Conservation (phyloP, 2,113 vertebrate species). For the Scolopax mira region DNA sequence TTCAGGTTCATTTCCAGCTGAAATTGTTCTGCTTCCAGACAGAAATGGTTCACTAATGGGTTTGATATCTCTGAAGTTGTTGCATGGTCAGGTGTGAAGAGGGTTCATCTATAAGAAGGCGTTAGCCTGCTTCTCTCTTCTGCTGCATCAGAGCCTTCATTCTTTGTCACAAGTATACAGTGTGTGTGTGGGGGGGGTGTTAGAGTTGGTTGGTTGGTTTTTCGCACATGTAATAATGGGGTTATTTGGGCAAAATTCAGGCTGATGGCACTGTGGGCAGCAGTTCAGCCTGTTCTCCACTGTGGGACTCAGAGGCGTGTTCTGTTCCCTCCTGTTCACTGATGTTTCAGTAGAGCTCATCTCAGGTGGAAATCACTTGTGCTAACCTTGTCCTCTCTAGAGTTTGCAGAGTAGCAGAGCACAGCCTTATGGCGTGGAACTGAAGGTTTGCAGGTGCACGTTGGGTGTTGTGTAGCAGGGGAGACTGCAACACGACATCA, state of each 20-base stretch:
- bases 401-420: background rate
- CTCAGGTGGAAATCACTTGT: background rate
- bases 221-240: background rate
- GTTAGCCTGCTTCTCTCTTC: background rate
- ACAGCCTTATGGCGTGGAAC: accelerated
- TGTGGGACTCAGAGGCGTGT: background rate
- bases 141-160: background rate
- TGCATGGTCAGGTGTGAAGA: background rate
- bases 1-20: background rate
- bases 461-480: background rate
- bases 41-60: background rate
- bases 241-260: background rate
- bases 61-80: background rate
- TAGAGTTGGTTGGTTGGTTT: too few species aligned
- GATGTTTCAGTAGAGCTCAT: accelerated
- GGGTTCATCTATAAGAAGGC: background rate
- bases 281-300: background rate
- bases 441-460: accelerated
- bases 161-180: background rate
- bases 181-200: background rate
- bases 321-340: accelerated
- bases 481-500: accelerated
- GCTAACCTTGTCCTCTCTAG: background rate
- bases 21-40: background rate
- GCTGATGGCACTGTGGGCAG: background rate